Conservation (phyloP, 2,888 invertebrate species). For the Agrotis clavis region DNA sequence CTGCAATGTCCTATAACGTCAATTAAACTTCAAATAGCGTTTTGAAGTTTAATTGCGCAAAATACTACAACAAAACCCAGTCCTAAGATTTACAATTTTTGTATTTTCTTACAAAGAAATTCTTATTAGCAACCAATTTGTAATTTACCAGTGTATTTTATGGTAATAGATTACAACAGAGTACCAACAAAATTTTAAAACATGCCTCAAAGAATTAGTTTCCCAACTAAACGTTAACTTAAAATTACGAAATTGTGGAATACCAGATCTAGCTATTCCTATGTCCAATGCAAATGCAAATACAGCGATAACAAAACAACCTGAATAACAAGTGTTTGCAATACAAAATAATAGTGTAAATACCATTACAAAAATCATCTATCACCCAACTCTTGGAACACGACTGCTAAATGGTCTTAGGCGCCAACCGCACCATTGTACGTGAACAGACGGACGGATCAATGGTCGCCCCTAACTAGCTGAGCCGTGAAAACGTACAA, state of each 20-base stretch:
- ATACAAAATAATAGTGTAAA: slow-evolving; percentile 60
- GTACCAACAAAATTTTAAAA: slow-evolving; percentile 4
- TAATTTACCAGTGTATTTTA: background rate
- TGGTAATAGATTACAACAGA: background rate
- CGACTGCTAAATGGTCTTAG: slow-evolving; percentile 70
- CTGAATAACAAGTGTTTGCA: slow-evolving; percentile 46
- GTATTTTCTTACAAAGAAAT: background rate
- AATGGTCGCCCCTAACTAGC: slow-evolving; percentile 84
- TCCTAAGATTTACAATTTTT: background rate
- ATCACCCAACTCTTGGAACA: slow-evolving; percentile 65
- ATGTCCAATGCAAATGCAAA: background rate
- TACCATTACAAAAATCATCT: slow-evolving; percentile 72
- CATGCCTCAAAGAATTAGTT: background rate
- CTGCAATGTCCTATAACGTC: background rate
- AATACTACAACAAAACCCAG: background rate
- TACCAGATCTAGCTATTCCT: slow-evolving; percentile 8
- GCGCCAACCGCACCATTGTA: slow-evolving; percentile 79
- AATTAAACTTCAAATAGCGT: no score
- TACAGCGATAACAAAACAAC: slow-evolving; percentile 22
- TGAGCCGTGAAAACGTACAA: slow-evolving; percentile 86
- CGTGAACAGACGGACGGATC: slow-evolving; percentile 82
- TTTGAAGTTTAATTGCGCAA: background rate
- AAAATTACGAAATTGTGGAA: slow-evolving; percentile 15
- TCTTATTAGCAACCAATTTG: background rate
- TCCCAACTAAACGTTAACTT: background rate